phyloP scores from a whole-genome alignment of 1,140 invertebrate genomes.

The Drosophila erecta region DNA sequence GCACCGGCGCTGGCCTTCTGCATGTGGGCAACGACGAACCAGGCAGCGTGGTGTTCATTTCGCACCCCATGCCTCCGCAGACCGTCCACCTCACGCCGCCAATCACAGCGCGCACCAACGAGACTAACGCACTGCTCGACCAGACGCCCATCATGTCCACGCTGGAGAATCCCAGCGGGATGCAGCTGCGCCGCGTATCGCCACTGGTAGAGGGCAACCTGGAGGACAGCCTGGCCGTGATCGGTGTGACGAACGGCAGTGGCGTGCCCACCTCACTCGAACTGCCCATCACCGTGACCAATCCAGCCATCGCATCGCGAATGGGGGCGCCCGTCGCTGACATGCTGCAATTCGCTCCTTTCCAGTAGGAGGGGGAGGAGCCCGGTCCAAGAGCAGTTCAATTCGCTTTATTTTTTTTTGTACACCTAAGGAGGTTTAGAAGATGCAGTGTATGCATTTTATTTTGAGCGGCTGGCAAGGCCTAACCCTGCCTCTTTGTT shows the following conservation, averaged over 20 bases:
- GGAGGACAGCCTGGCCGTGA: constrained; percentile 86
- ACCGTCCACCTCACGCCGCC: constrained; percentile 64
- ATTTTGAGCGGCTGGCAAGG: background rate
- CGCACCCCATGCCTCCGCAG: constrained; percentile 30
- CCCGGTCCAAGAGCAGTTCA: background rate
- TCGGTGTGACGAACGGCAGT: constrained; percentile 85
- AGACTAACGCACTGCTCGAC: constrained; percentile 90
- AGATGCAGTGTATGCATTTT: background rate
- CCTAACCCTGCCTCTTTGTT: background rate
- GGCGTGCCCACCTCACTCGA: constrained; percentile 88
- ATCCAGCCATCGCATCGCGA: constrained; percentile 87
- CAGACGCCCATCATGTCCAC: constrained; percentile 92
- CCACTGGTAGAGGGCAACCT: constrained; percentile 73
- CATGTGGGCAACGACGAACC: background rate
- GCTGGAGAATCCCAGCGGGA: constrained; percentile 87
- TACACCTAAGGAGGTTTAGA: background rate
- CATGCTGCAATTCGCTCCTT: constrained; percentile 52
- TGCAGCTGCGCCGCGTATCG: constrained; percentile 49
- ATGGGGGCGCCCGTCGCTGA: constrained; percentile 24
- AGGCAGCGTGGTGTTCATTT: constrained; percentile 27
- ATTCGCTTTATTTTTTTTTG: constrained; percentile 6
- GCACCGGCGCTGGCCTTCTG: background rate
- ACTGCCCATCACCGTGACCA: constrained; percentile 88
- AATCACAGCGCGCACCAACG: constrained; percentile 81
- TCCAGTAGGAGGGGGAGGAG: constrained; percentile 32